Base-by-base conservation (phyloP, 2,797 vertebrate genomes). In the Ispidina picta region DNA sequence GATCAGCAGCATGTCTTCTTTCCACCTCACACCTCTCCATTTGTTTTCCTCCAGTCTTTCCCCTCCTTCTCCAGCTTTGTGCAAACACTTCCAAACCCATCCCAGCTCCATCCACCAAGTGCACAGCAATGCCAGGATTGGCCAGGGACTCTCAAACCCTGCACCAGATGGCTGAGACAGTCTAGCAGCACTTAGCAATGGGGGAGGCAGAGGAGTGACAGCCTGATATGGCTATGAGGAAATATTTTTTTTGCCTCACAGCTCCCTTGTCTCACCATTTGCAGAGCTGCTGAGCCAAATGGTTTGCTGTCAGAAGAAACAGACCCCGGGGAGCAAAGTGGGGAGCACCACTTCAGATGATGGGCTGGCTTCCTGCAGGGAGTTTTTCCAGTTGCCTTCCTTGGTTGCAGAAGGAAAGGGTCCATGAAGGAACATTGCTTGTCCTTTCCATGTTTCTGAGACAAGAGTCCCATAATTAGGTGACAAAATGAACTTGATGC, bases 151-250 rank as follows among this genome's bases (percentile, higher is more conserved):
- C 93, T 87, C 8, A 3, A 73, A 87, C 86, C 76, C 76, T 48
- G 58, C 51, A 89, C 66, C 93, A 95, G 90, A 92, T 95, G 93
- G 85, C 71, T 83, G 87, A 54, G 66, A 84, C 71, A 90, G 82
- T 92, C 89, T 89, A 92, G 90, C 85, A 88, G 87, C 92, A 93
- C 84, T 54, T 44, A 76, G 19, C 87, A 86, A 71, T 8, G 82
- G 59, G 79, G 73, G 70, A 95, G 83, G 85, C 76, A 91, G 79
- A 90, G 79, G 33, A 94, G 51, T 77, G 83, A 72, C 89, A 94
- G 69, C 69, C 86, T 71, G 33, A 69, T 71, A 73, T 8, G 46
- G 74, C 56, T 84, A 2, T 20, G 39, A 91, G 71, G 66, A 92
- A 93, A 76, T 41, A 65, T 39, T 39, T 37, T 76, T 75, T 84